Base-by-base conservation (phyloP, 1,140 invertebrate genomes). In the Zaprionus capensis region DNA sequence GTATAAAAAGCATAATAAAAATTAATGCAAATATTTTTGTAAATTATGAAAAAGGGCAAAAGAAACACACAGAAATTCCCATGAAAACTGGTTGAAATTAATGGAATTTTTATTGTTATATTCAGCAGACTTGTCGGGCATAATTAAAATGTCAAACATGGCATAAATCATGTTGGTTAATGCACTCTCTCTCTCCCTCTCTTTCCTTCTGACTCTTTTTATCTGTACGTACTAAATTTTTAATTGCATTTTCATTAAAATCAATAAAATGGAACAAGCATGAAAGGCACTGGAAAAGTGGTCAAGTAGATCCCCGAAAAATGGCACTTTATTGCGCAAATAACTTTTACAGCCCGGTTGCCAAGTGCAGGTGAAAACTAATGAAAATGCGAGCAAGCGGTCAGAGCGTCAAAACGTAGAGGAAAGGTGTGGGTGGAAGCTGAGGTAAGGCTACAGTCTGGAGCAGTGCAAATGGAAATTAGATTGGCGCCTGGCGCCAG, bases 211-310 rank as follows among this genome's bases (percentile, higher is more conserved):
- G 17, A 64, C 59, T 51, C 38, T 38, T 65, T 31, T 31, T 5
- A 41, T 64, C 51, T 62, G 68, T 71, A 44, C 71, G 76, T 51
- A 24, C 81, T 88, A 81, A 87, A 87, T 81, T 83, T 87, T 88
- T 87, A 87, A 87, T 87, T 88, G 80, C 85, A 83, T 87, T 87
- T 88, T 74, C 81, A 88, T 87, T 87, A 84, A 88, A 87, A 81
- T 88, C 85, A 84, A 87, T 88, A 78, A 81, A 62, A 65, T 66
- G 59, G 41, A 58, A 65, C n/a, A 59, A 53, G 36, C 41, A 49
- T n/a, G 20, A 44, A 69, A 72, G 74, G 58, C 51, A 44, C 72
- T 46, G 51, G 34, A 34, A 57, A 31, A 71, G 68, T 55, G 73
- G 17, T 24, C 20, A 51, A 51, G 20, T 51, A 11, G 20, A 51